Percentiles rank a stretch among this genome's conserved stretches.
Conservation (phyloP, 2,888 invertebrate species). For the Caenorhabditis uteleia region DNA sequence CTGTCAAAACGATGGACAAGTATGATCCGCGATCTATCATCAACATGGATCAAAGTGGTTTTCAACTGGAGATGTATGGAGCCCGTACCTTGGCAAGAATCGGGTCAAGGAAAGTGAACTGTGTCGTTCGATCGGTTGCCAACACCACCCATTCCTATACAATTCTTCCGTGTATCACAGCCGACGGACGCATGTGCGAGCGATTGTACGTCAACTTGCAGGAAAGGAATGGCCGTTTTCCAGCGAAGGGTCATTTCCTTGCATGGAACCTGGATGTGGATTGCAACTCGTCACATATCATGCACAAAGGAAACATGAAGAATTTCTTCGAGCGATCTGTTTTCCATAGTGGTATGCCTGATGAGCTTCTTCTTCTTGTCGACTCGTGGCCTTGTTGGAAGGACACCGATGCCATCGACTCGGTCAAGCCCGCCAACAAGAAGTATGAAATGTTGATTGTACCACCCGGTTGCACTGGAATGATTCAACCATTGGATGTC, state of each 20-base stretch:
- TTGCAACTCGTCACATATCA: constrained; percentile 5
- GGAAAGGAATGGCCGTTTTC: background rate
- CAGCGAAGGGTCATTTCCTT: background rate
- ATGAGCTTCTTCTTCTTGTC: constrained; percentile 4
- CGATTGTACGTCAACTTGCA: constrained; percentile 9
- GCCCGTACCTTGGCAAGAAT: constrained; percentile 2
- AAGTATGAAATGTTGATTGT: constrained; percentile 4
- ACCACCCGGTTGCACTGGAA: constrained; percentile 16
- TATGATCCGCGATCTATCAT: background rate
- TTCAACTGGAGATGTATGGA: constrained; percentile 8
- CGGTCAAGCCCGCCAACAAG: constrained; percentile 6
- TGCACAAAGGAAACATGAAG: constrained; percentile 6
- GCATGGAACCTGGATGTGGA: constrained; percentile 4
- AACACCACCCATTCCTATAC: constrained; percentile 15
- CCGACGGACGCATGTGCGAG: constrained; percentile 6
- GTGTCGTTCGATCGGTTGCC: constrained; percentile 2
- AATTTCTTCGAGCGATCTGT: constrained; percentile 6
- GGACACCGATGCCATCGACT: constrained; percentile 8
- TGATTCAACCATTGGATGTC: constrained; percentile 24
- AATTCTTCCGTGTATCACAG: constrained; percentile 12
- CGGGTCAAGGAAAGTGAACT: constrained; percentile 5
- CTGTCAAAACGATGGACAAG: background rate
- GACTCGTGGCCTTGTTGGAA: constrained; percentile 15
- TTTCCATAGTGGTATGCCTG: background rate
- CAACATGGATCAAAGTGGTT: constrained; percentile 18